phyloP scores from a whole-genome alignment of 2,888 invertebrate species.

The Candidula unifasciata region DNA sequence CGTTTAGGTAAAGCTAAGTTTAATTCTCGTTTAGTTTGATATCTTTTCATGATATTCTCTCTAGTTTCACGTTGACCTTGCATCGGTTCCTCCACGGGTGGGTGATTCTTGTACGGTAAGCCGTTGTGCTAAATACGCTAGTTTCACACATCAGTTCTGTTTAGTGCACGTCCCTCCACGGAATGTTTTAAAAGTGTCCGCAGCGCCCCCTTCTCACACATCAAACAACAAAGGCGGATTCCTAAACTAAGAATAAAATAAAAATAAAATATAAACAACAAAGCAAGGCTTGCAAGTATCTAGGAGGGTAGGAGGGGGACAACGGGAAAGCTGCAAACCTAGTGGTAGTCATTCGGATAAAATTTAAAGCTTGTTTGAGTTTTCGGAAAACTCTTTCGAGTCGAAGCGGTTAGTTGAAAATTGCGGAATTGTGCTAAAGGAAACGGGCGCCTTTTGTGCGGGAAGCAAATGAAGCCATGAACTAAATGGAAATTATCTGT shows the following conservation, averaged over 20 bases:
- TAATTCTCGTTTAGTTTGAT: too few relatives aligned
- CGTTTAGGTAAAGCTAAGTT: too few relatives aligned
- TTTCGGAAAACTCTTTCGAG: background rate
- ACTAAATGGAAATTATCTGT: conserved; percentile 14
- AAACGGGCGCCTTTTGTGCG: background rate
- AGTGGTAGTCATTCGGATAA: background rate
- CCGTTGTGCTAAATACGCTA: background rate
- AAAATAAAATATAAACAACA: background rate
- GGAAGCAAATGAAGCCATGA: conserved; percentile 37
- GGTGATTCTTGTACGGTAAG: background rate
- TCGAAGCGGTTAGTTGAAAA: background rate
- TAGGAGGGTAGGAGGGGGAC: background rate
- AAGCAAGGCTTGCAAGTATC: background rate
- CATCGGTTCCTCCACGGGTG: background rate
- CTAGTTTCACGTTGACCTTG: background rate
- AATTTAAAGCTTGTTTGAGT: background rate
- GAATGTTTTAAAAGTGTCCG: background rate
- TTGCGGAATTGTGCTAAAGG: background rate
- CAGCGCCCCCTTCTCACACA: background rate
- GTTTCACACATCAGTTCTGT: conserved; percentile 15
- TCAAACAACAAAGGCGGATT: conserved; percentile 1
- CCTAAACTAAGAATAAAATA: background rate
- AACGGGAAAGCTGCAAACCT: background rate
- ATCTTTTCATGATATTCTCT: background rate
- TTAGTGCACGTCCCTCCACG: conserved; percentile 7